A percentile compares a stretch with the other conserved stretches of the same genome.
Evolutionary conservation across 2,888 invertebrate species (phyloP).

Genomic region (Ceramica pisi): DNA sequence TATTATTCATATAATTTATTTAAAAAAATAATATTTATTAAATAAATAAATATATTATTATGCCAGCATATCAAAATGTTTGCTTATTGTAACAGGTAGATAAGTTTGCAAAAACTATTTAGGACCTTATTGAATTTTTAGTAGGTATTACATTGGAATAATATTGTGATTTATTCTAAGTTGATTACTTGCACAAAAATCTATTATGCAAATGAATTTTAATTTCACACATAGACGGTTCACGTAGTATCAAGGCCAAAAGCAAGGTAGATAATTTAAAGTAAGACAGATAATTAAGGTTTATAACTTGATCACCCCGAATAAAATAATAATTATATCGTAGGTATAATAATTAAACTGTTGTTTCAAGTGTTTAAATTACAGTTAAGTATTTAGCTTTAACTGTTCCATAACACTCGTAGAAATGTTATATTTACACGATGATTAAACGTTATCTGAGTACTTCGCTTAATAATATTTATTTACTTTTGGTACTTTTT

Average conservation of each 20-base stretch:
- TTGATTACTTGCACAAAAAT: constrained; percentile 33
- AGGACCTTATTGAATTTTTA: neutral
- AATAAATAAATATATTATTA: neutral
- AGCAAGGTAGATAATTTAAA: constrained; percentile 1
- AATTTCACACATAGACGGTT: constrained; percentile 15
- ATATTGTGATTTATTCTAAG: constrained; percentile 11
- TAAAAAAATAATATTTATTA: neutral
- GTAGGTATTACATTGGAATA: constrained; percentile 3
- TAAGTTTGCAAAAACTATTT: neutral
- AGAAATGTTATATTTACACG: constrained; percentile 17
- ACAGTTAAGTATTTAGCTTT: constrained; percentile 6
- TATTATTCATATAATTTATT: neutral
- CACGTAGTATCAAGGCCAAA: constrained; percentile 14
- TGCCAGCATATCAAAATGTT: neutral
- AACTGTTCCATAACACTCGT: neutral
- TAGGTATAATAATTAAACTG: neutral
- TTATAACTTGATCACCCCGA: constrained; percentile 29
- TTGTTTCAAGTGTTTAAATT: constrained; percentile 6
- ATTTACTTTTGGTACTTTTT: neutral
- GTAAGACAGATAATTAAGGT: neutral
- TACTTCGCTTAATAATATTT: neutral
- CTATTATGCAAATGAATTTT: constrained; percentile 20
- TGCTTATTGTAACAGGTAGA: neutral
- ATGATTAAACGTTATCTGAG: constrained; percentile 12
- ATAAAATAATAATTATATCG: neutral